Percentiles rank a stretch among this genome's conserved stretches.
Evolutionary conservation across 2,797 vertebrate genomes (phyloP).

Genomic region (Gambusia yucatana): DNA sequence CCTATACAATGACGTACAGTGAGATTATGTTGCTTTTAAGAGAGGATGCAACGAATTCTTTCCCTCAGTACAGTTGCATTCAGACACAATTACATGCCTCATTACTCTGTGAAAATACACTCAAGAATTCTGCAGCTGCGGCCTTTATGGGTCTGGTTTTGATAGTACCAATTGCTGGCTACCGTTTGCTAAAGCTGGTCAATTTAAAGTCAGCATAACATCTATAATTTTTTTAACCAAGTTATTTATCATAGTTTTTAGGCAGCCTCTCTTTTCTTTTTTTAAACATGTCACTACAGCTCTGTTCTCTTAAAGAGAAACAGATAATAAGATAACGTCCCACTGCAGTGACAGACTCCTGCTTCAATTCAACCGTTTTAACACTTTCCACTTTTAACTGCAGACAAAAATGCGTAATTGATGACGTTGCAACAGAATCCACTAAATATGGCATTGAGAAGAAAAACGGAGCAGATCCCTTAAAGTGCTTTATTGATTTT

Average conservation of each 20-base stretch:
- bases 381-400: not conserved
- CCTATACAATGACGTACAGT: not conserved
- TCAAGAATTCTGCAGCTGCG: constrained; percentile 15
- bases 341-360: not conserved
- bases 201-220: not conserved
- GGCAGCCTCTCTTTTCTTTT: not conserved
- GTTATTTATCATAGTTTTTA: too few species aligned
- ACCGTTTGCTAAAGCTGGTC: constrained; percentile 4
- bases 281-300: not conserved
- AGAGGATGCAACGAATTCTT: constrained; percentile 12
- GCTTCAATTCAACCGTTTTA: not conserved
- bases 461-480: not conserved
- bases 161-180: not conserved
- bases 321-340: not conserved
- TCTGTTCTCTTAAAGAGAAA: not conserved
- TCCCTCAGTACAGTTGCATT: constrained; percentile 14
- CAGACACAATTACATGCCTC: constrained; percentile 10
- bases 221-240: not conserved
- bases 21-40: constrained; percentile 2
- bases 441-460: not conserved
- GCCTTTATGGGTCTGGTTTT: constrained; percentile 7
- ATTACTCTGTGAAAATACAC: constrained; percentile 17
- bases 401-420: not conserved
- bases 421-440: not conserved
- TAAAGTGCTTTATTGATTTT: not conserved